phyloP scores from a whole-genome alignment of 1,140 invertebrate genomes.

The Homalodisca vitripennis region DNA sequence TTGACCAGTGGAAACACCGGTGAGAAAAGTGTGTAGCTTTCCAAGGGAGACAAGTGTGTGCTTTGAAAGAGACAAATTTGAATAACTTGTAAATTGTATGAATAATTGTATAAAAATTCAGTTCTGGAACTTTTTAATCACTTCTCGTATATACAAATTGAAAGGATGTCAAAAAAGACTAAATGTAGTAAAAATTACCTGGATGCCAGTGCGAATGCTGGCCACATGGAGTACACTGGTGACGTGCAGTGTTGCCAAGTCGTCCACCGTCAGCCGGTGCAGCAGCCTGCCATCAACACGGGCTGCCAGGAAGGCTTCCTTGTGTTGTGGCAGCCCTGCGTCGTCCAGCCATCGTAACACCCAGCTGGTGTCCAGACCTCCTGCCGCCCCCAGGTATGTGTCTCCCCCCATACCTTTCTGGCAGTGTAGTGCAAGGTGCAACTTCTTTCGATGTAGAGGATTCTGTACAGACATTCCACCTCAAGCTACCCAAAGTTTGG shows the following conservation, averaged over 20 bases:
- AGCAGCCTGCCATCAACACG: slow-evolving; percentile 91
- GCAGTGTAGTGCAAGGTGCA: slow-evolving; percentile 74
- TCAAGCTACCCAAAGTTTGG: too few relatives aligned
- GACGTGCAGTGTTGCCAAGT: slow-evolving; percentile 78
- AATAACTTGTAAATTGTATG: too few relatives aligned
- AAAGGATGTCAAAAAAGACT: too few relatives aligned
- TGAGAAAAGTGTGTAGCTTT: too few relatives aligned
- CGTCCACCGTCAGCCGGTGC: slow-evolving; percentile 88
- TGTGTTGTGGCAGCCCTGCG: slow-evolving; percentile 91
- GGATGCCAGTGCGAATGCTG: slow-evolving; percentile 81
- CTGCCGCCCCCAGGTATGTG: slow-evolving; percentile 56
- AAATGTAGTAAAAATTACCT: too few relatives aligned
- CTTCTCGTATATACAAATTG: too few relatives aligned
- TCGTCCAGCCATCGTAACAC: slow-evolving; percentile 92
- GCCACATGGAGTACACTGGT: slow-evolving; percentile 86
- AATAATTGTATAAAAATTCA: too few relatives aligned
- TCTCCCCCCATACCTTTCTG: slow-evolving; percentile 57
- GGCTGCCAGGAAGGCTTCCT: slow-evolving; percentile 88
- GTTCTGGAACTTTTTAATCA: too few relatives aligned
- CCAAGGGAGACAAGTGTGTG: too few relatives aligned
- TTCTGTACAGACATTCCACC: too few relatives aligned
- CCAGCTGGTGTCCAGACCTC: slow-evolving; percentile 47
- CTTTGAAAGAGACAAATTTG: too few relatives aligned
- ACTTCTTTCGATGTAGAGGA: slow-evolving; percentile 87
- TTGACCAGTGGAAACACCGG: too few relatives aligned